Evolutionary conservation across 2,797 vertebrate genomes (phyloP).

Genomic region (Zalophus californianus): DNA sequence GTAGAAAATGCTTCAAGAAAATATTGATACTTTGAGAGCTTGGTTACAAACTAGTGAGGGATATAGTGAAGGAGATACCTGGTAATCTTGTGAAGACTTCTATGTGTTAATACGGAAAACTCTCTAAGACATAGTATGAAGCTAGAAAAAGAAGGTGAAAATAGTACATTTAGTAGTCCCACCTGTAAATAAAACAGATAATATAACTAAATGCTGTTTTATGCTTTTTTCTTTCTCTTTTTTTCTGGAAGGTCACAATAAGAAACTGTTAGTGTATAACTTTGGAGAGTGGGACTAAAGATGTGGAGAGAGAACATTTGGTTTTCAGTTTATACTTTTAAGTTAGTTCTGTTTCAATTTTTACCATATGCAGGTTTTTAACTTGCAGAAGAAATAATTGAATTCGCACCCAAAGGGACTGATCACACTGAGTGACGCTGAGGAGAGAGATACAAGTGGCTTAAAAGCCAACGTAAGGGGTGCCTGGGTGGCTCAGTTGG

Average conservation of each 20-base stretch:
- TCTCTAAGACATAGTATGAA: neutral
- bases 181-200: neutral
- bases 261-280: neutral
- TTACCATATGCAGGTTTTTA: constrained; percentile 17
- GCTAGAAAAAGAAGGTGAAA: neutral
- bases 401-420: neutral
- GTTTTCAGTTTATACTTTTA: neutral
- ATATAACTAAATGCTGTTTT: neutral
- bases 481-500: no score
- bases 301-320: neutral
- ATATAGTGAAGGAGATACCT: neutral
- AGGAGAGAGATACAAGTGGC: neutral
- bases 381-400: neutral
- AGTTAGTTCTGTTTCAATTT: constrained; percentile 14
- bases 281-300: neutral
- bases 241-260: neutral
- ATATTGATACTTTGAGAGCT: neutral
- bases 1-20: constrained; percentile 24
- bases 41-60: neutral
- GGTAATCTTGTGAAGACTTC: neutral
- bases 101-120: neutral
- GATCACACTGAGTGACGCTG: neutral
- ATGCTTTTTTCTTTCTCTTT: neutral
- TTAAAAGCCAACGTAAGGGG: neutral
- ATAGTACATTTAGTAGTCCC: neutral